Conservation (phyloP, 2,113 vertebrate genomes). For the Tragelaphus strepsiceros region DNA sequence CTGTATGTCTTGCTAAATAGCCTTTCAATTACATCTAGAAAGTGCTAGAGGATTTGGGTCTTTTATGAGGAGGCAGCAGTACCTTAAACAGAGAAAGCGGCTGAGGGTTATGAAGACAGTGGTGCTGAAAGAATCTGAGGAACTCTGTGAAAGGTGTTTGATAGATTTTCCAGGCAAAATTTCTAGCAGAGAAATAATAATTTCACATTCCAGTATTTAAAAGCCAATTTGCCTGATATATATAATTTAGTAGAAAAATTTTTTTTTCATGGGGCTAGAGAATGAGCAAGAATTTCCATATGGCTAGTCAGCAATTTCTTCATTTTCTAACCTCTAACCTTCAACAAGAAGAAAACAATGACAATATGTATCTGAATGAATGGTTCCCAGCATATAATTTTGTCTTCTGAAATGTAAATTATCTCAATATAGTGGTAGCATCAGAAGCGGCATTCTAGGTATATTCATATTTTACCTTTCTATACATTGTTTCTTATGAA, state of each 20-base stretch:
- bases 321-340: not conserved
- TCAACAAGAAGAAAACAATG: not conserved
- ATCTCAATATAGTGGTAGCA: not conserved
- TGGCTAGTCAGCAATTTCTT: not conserved
- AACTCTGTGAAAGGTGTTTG: not conserved
- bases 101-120: not conserved
- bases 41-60: rapidly evolving
- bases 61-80: rapidly evolving
- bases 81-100: not conserved
- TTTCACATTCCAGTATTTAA: not conserved
- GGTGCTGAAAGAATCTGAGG: not conserved
- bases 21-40: not conserved
- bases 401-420: constrained; percentile 2
- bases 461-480: not conserved
- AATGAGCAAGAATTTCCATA: not conserved
- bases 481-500: not conserved
- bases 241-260: not conserved
- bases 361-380: not conserved
- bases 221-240: not conserved
- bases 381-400: not conserved
- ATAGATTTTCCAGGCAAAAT: not conserved
- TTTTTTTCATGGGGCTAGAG: not conserved
- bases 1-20: rapidly evolving
- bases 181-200: not conserved
- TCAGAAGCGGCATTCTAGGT: not conserved